phyloP scores from a whole-genome alignment of 1,140 invertebrate genomes.

The Caerostris darwini region DNA sequence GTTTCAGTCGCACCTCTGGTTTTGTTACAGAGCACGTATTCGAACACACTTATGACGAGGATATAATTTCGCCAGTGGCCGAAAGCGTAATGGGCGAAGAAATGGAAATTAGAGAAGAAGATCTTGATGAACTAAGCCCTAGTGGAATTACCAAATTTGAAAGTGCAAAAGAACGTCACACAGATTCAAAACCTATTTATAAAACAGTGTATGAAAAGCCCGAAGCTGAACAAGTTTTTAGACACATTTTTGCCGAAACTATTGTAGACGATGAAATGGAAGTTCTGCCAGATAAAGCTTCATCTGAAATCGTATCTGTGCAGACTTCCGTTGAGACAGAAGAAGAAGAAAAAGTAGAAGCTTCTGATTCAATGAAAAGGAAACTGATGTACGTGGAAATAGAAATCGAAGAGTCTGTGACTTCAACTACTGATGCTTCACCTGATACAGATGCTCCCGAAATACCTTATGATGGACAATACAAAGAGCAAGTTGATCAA shows the following conservation, averaged over 20 bases:
- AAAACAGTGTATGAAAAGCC: slow-evolving; percentile 70
- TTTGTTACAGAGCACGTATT: background rate
- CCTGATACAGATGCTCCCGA: slow-evolving; percentile 70
- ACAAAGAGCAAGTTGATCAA: slow-evolving; percentile 64
- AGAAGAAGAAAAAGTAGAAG: slow-evolving; percentile 67
- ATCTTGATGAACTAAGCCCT: slow-evolving; percentile 2
- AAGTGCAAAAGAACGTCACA: background rate
- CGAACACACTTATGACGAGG: slow-evolving; percentile 15
- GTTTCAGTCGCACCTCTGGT: background rate
- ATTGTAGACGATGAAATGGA: slow-evolving; percentile 69
- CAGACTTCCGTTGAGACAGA: slow-evolving; percentile 63
- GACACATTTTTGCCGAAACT: slow-evolving; percentile 72
- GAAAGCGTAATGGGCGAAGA: slow-evolving; percentile 76
- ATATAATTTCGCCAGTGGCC: slow-evolving; percentile 56
- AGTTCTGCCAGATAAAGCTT: background rate
- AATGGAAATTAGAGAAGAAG: slow-evolving; percentile 49
- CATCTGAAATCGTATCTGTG: background rate
- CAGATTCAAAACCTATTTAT: background rate
- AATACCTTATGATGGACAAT: slow-evolving; percentile 64
- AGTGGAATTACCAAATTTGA: slow-evolving; percentile 27
- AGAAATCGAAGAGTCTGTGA: slow-evolving; percentile 74
- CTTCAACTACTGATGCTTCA: slow-evolving; percentile 65
- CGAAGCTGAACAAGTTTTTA: slow-evolving; percentile 66
- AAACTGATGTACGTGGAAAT: slow-evolving; percentile 73
- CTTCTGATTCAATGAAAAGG: background rate